Evolutionary conservation across 2,888 invertebrate species (phyloP).

Genomic region (Camponotus fellah): DNA sequence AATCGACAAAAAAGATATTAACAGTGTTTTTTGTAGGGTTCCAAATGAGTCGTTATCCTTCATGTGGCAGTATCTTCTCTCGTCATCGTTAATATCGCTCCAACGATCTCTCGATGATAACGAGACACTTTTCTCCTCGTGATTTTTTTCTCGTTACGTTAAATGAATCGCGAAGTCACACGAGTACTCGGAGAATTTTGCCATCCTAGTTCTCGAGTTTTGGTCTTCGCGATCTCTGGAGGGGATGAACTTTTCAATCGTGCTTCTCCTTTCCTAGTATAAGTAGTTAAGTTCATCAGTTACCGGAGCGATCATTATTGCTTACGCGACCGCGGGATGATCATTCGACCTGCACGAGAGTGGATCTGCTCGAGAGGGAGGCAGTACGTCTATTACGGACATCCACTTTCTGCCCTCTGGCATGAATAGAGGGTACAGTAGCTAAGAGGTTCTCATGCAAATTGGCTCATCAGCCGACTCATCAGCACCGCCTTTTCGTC

Average conservation of each 20-base stretch:
- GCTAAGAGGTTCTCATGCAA: conserved; percentile 61
- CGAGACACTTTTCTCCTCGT: background rate
- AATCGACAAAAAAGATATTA: background rate
- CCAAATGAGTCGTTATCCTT: conserved; percentile 19
- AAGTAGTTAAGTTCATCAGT: background rate
- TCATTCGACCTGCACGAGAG: conserved; percentile 10
- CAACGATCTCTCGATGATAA: conserved; percentile 9
- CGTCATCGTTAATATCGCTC: conserved; percentile 28
- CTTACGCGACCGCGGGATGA: background rate
- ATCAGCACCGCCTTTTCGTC: conserved; percentile 64
- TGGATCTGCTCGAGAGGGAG: conserved; percentile 40
- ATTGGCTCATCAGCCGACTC: conserved; percentile 63
- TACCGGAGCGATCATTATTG: conserved; percentile 23
- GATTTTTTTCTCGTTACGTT: background rate
- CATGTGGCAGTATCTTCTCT: background rate
- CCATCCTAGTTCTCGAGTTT: background rate
- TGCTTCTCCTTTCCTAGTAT: background rate
- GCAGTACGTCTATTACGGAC: conserved; percentile 48
- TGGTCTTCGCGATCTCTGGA: background rate
- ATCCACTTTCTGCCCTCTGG: conserved; percentile 40
- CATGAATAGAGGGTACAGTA: conserved; percentile 56
- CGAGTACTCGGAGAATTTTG: background rate
- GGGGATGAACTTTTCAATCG: background rate
- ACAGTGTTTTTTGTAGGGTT: background rate
- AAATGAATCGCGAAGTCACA: background rate